phyloP scores from a whole-genome alignment of 2,797 vertebrate species.

The Hephaestus fuliginosus region DNA sequence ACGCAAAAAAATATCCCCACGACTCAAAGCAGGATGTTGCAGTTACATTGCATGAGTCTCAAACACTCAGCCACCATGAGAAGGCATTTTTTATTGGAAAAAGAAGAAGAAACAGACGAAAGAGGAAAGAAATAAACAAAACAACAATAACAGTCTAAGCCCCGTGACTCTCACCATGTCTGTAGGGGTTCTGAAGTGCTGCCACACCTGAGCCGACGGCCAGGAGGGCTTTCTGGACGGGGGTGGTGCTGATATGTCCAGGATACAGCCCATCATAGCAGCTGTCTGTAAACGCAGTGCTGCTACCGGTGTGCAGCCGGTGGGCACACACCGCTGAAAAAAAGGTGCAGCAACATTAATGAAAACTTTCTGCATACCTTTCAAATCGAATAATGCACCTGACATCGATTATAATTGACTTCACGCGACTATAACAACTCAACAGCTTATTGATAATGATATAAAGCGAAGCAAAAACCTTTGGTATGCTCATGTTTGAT shows the following conservation, averaged over 20 bases:
- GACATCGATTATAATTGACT: background rate
- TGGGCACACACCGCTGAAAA: slow-evolving; percentile 50
- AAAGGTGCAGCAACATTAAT: slow-evolving; percentile 10
- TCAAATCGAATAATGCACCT: background rate
- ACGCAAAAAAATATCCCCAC: background rate
- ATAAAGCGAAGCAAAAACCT: background rate
- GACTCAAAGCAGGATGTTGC: background rate
- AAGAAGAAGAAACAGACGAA: background rate
- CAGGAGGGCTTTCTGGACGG: slow-evolving; percentile 91
- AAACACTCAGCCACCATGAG: background rate
- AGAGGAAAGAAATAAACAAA: background rate
- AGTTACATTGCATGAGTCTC: too few species aligned
- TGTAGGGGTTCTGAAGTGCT: slow-evolving; percentile 92
- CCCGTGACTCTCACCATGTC: slow-evolving; percentile 90
- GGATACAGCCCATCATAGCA: slow-evolving; percentile 85
- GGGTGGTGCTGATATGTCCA: slow-evolving; percentile 90
- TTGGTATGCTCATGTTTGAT: background rate
- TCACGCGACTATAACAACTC: background rate
- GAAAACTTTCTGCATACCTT: background rate
- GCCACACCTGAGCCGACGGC: slow-evolving; percentile 90
- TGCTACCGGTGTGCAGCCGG: slow-evolving; percentile 49
- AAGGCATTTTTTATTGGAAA: background rate
- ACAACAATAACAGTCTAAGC: background rate
- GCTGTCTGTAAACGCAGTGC: slow-evolving; percentile 36
- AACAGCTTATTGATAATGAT: background rate